Evolutionary conservation across 2,797 vertebrate genomes (phyloP), one percentile per base, ranked within the genome.

Genomic region (Phoxinus dragarum): DNA sequence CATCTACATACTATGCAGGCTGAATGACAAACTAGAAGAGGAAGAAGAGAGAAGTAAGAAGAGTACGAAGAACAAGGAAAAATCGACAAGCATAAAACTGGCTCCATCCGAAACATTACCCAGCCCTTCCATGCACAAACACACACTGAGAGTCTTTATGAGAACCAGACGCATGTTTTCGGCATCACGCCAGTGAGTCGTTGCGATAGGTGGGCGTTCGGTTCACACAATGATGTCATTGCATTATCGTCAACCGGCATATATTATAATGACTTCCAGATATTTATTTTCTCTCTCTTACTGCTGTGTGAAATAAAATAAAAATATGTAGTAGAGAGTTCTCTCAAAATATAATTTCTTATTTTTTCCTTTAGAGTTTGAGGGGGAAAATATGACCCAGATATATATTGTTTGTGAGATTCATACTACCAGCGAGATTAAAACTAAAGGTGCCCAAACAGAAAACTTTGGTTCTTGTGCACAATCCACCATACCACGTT

Each of bases 1-100:
- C 93, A 94, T 94, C 93, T 95, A 91, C 93, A 94, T 93, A 92
- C 73, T 79, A 90, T 68, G 87, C 90, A 87, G 91, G 90, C 93
- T 93, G 93, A 94, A 95, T 95, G 94, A 94, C 92, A 93, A 94
- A 94, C 83, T 89, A 92, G 88, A 86, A 79, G 86, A 71, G 36
- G 64, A 84, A 42, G 78, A 81, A 49, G 40, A 69, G 23, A 23
- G 80, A 49, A 47, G 14, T 44, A 79, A 76, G n/a, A 84, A 77
- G 81, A 75, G 80, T 69, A 36, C 31, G 75, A 52, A 74, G 54
- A 68, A 78, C 49, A 68, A 78, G 74, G 61, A 31, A 78, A 69
- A 59, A 68, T 38, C 27, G 11, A 19, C 56, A 34, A 44, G n/a
- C 49, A 54, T 68, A 59, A 49, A 79, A 74, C 67, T 81, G 80